Evolutionary conservation across 2,888 invertebrate species (phyloP).

Genomic region (Perithous albicinctus): DNA sequence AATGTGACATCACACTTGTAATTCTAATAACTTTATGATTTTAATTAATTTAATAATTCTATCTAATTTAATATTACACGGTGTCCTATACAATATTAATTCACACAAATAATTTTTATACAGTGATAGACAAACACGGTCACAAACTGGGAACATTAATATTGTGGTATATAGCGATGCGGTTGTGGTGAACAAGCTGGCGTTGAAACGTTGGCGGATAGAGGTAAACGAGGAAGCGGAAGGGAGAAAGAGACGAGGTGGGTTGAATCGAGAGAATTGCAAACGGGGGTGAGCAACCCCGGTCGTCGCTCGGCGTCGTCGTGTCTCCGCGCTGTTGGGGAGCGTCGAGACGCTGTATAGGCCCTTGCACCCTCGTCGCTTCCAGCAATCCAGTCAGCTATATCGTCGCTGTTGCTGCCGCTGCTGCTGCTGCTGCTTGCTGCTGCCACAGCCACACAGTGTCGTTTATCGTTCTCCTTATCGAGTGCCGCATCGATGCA

Average conservation of each 20-base stretch:
- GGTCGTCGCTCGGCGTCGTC: constrained; percentile 47
- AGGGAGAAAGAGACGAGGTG: background rate
- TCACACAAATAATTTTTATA: too few species aligned
- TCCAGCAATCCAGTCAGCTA: background rate
- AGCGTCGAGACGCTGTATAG: constrained; percentile 35
- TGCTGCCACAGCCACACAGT: constrained; percentile 1
- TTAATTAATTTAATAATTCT: too few species aligned
- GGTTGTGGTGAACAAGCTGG: constrained; percentile 14
- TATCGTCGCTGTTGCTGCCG: background rate
- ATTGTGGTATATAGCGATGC: constrained; percentile 13
- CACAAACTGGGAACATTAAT: constrained; percentile 7
- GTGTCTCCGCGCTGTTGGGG: constrained; percentile 49
- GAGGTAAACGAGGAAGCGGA: constrained; percentile 9
- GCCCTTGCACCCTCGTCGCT: constrained; percentile 39
- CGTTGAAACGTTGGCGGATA: constrained; percentile 2
- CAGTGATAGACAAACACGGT: constrained; percentile 3
- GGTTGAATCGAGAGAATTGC: constrained; percentile 33
- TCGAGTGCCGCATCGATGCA: constrained; percentile 35
- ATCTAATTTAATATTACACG: background rate
- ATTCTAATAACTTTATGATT: too few species aligned
- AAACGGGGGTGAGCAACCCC: constrained; percentile 45
- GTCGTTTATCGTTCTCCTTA: constrained; percentile 48
- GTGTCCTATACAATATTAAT: background rate
- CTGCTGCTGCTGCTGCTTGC: too few species aligned
- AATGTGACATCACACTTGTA: too few species aligned